A percentile compares a stretch with the other conserved stretches of the same genome.
Conservation (phyloP, 2,113 vertebrate species). For the Miniopterus natalensis region DNA sequence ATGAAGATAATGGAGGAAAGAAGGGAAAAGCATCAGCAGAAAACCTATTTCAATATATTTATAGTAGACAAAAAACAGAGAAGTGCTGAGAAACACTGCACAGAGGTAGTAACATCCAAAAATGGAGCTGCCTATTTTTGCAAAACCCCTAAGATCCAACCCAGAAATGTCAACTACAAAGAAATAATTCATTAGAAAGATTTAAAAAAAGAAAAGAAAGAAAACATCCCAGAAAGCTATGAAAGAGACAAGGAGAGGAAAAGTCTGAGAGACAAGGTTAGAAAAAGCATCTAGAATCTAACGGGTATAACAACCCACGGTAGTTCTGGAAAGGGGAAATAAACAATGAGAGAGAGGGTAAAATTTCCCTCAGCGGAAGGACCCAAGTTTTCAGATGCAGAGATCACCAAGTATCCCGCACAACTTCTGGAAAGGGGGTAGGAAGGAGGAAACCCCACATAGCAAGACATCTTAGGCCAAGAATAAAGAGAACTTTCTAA, state of each 20-base stretch:
- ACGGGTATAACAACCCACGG: not conserved
- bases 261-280: not conserved
- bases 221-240: not conserved
- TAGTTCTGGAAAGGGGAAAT: not conserved
- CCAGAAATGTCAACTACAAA: not conserved
- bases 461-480: not conserved
- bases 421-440: not conserved
- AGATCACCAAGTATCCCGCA: not conserved
- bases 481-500: not conserved
- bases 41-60: not conserved
- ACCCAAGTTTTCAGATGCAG: constrained; percentile 4
- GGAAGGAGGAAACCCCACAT: not conserved
- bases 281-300: not conserved
- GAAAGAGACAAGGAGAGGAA: not conserved
- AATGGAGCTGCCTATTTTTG: not conserved
- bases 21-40: not conserved
- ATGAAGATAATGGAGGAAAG: not conserved
- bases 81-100: not conserved
- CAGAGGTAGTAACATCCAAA: not conserved
- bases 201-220: no score
- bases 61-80: not conserved
- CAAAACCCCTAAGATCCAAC: not conserved
- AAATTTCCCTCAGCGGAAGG: not conserved
- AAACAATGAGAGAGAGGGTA: not conserved
- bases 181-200: constrained; percentile 4